Conservation (phyloP, 1,140 invertebrate species). For the Drosophila santomea region DNA sequence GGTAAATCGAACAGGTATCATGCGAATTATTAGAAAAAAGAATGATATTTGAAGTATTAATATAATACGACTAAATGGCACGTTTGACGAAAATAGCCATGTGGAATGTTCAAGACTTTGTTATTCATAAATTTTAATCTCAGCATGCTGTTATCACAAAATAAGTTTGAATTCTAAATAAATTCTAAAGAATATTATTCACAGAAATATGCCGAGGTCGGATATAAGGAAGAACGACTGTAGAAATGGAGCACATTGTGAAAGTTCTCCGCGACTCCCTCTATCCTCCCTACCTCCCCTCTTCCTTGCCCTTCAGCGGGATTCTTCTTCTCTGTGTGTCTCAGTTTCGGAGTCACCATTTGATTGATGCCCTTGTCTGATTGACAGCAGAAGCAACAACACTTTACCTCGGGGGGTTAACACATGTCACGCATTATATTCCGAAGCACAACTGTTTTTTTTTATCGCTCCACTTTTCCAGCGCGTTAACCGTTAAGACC, state of each 20-base stretch:
- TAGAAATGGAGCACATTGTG: constrained; percentile 32
- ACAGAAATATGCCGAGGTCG: neutral
- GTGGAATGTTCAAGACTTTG: neutral
- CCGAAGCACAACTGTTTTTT: constrained; percentile 28
- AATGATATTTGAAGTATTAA: neutral
- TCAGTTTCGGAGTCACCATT: constrained; percentile 52
- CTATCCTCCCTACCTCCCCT: neutral
- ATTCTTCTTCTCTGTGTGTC: constrained; percentile 48
- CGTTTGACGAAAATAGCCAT: neutral
- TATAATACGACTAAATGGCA: too few relatives aligned
- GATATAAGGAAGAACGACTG: constrained; percentile 12
- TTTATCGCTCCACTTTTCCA: constrained; percentile 46
- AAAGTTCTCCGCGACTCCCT: constrained; percentile 28
- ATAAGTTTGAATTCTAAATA: neutral
- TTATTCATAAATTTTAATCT: neutral
- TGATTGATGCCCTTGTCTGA: constrained; percentile 67
- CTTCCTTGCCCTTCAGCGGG: constrained; percentile 1
- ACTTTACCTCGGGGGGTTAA: constrained; percentile 51
- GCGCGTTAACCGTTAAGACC: constrained; percentile 42
- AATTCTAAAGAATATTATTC: too few relatives aligned
- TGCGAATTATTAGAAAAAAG: neutral
- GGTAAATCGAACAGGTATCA: neutral
- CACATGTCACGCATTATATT: constrained; percentile 54
- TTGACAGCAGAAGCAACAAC: constrained; percentile 59
- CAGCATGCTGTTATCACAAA: neutral